Evolutionary conservation across 2,888 invertebrate genomes (phyloP).

Genomic region (Metellina segmentata): DNA sequence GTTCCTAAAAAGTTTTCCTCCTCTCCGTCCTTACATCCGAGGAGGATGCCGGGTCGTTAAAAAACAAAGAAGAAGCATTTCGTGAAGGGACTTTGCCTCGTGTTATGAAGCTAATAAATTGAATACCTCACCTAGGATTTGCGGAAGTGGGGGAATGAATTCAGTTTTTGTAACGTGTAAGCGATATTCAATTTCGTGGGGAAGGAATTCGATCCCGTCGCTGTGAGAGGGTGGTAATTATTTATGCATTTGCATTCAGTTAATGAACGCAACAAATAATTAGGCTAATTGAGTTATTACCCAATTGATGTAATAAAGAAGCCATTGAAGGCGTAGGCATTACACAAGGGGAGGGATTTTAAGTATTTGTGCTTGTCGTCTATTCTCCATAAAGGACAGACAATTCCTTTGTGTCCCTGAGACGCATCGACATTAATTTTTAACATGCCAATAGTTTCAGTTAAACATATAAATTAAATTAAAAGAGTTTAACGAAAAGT

Average conservation of each 20-base stretch:
- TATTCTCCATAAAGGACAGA: no score
- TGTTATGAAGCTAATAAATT: slow-evolving; percentile 60
- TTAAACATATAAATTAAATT: no score
- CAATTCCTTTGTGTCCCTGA: no score
- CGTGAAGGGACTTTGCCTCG: slow-evolving; percentile 10
- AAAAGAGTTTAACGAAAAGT: no score
- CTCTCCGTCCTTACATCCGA: background rate
- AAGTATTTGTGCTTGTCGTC: no score
- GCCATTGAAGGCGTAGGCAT: background rate
- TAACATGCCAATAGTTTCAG: no score
- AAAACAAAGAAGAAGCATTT: slow-evolving; percentile 43
- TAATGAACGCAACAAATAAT: background rate
- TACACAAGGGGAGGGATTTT: no score
- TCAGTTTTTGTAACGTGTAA: slow-evolving; percentile 13
- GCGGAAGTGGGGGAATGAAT: slow-evolving; percentile 12
- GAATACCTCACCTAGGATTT: slow-evolving; percentile 16
- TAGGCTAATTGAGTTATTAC: background rate
- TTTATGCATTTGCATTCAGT: background rate
- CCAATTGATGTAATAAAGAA: background rate
- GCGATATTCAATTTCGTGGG: slow-evolving; percentile 2
- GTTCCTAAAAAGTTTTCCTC: slow-evolving; percentile 62
- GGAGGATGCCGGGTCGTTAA: slow-evolving; percentile 49
- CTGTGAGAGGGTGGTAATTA: background rate
- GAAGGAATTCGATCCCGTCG: background rate
- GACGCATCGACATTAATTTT: no score